These are phyloP conservation scores for Calliphora vomitoria DNA, from an alignment of 2,888 invertebrate genomes.

Conservation along the genomic window DNA sequence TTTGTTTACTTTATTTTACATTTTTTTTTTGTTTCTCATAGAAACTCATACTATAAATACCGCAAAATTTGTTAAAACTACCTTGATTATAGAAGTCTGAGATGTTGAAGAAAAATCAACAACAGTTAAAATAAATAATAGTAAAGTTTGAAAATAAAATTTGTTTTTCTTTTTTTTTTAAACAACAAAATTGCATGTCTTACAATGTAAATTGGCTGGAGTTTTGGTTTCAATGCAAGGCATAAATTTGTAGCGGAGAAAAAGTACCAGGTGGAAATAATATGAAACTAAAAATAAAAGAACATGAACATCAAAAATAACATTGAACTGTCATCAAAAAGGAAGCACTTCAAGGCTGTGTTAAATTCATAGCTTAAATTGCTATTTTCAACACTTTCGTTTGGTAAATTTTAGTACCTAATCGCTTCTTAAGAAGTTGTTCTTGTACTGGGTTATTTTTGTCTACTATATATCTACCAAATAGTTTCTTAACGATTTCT, in stretches of 20 bases:
- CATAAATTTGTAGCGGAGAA: not conserved
- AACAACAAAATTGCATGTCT: constrained; percentile 32
- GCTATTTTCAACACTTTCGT: no score
- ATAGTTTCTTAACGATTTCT: not conserved
- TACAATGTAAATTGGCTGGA: constrained; percentile 24
- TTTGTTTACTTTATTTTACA: not conserved
- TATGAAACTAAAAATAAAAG: no score
- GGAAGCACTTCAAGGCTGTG: no score
- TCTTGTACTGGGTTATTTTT: no score
- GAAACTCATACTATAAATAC: constrained; percentile 52
- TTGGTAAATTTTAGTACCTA: no score
- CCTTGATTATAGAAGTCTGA: constrained; percentile 57
- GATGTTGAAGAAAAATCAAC: constrained; percentile 79
- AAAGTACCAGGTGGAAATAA: no score
- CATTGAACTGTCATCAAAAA: no score
- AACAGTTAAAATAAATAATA: not conserved
- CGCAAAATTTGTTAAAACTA: constrained; percentile 47
- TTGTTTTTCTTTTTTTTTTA: no score
- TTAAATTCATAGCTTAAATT: no score
- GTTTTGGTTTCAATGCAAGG: not conserved
- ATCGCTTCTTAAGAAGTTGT: no score
- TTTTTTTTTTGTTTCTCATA: not conserved
- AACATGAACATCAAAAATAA: no score
- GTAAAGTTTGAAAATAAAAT: not conserved
- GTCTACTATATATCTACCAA: no score